Percentiles rank a stretch among this genome's conserved stretches.
Conservation (phyloP, 2,797 vertebrate species). For the Hydrophis major region DNA sequence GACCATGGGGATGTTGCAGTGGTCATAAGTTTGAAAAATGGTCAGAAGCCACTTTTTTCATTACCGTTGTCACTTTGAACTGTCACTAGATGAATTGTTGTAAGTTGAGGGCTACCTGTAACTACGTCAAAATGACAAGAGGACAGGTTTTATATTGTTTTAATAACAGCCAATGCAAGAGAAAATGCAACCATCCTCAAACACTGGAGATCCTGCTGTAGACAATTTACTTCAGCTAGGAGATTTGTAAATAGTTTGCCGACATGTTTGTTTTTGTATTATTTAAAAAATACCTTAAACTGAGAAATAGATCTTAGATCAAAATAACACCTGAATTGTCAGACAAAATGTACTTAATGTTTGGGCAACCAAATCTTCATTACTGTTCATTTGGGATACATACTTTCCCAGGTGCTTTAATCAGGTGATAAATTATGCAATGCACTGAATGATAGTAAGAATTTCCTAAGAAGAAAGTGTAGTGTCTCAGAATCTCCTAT, state of each 20-base stretch:
- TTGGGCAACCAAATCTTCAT: neutral
- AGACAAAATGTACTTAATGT: neutral
- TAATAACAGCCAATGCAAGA: neutral
- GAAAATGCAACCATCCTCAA: neutral
- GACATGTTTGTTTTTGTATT: neutral
- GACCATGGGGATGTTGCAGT: neutral
- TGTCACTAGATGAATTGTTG: neutral
- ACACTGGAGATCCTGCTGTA: neutral
- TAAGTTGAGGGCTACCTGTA: neutral
- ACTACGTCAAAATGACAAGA: neutral
- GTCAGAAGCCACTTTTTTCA: neutral
- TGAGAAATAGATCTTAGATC: neutral
- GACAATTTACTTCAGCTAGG: neutral
- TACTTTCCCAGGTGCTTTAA: neutral
- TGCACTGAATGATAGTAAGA: neutral
- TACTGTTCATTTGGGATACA: neutral
- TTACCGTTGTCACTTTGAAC: neutral
- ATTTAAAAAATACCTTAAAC: neutral
- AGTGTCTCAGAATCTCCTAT: neutral
- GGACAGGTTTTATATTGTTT: neutral
- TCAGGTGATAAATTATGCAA: neutral
- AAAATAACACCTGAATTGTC: neutral
- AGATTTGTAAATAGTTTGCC: constrained; percentile 16
- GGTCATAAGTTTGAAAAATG: neutral
- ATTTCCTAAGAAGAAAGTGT: neutral